A percentile compares a stretch with the other conserved stretches of the same genome.
These are phyloP conservation scores for Alcis repandata DNA, from an alignment of 2,888 invertebrate genomes.

Conservation along the genomic window DNA sequence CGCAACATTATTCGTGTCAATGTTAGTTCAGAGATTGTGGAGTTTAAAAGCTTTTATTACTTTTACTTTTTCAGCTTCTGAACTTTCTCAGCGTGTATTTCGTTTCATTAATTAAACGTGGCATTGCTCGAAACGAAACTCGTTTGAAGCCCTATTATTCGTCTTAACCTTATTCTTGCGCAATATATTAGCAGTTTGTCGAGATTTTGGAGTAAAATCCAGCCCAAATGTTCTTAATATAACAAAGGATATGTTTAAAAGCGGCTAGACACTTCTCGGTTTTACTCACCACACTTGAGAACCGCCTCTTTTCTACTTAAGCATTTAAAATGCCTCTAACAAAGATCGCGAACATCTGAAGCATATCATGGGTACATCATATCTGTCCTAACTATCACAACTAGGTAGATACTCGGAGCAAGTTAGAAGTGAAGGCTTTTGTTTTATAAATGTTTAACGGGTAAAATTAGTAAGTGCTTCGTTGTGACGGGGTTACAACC, in stretches of 20 bases:
- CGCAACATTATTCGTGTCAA: too few relatives aligned
- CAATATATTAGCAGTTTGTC: background rate
- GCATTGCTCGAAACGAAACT: conserved; percentile 1
- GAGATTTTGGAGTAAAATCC: background rate
- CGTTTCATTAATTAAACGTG: conserved; percentile 6
- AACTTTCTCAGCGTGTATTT: background rate
- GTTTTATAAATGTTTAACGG: too few relatives aligned
- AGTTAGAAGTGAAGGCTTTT: too few relatives aligned
- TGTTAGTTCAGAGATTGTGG: too few relatives aligned
- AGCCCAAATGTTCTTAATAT: conserved; percentile 3
- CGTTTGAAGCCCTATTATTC: background rate
- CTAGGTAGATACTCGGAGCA: too few relatives aligned
- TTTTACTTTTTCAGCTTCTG: background rate
- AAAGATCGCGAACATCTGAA: too few relatives aligned
- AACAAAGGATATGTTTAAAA: background rate
- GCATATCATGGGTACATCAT: too few relatives aligned
- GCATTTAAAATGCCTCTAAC: too few relatives aligned
- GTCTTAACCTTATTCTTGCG: conserved; percentile 3
- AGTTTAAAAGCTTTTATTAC: background rate
- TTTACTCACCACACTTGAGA: too few relatives aligned
- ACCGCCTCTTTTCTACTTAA: too few relatives aligned
- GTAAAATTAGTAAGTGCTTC: too few relatives aligned
- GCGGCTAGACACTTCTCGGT: background rate
- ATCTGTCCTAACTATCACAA: too few relatives aligned
- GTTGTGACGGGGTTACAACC: background rate